Evolutionary conservation across 2,888 invertebrate species (phyloP), one percentile per base, ranked within the genome.

Genomic region (Eubasilissa splendida): DNA sequence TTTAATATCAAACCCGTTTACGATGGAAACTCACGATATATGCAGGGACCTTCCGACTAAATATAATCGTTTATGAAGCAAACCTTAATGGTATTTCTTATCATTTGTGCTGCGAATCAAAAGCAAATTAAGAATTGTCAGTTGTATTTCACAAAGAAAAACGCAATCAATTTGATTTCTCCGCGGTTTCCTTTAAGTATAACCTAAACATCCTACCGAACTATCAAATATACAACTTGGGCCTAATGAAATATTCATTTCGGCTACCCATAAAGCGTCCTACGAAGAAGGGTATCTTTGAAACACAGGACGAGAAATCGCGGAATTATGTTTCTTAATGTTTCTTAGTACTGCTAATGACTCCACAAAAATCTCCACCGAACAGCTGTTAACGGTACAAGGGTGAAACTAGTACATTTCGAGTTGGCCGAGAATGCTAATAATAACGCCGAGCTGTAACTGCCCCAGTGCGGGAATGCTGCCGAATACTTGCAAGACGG

Each of bases 321-420:
- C 42, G 65, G 79, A 80, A 82, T 58, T 80, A 68, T 70, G 63
- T 70, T 68, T 75, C 77, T 74, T 82, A 82, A 82, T 80, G 82
- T 71, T 77, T 77, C 75, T 74, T 58, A 77, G 79, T 63, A 73
- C 82, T 80, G 70, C 82, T 82, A 82, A 82, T 80, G 80, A 82
- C 63, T 68, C 82, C 82, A 65, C 80, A 80, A 82, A 82, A 80
- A 80, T 82, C 78, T 70, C 54, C 22, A n/a, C 9, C 77, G 14
- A 77, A 77, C 80, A 80, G 63, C 80, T 80, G 76, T 56, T 73
- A 73, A 56, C 50, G 66, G 59, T 56, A 54, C 52, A 31, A 70
- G 71, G 76, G 22, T 53, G 33, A 63, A 53, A 60, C 60, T 63
- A 42, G 77, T 66, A 79, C 71, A 71, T 77, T 65, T 68, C 22